These are phyloP conservation scores for Chaetura pelagica DNA, from an alignment of 2,113 vertebrate genomes.

Conservation along the genomic window DNA sequence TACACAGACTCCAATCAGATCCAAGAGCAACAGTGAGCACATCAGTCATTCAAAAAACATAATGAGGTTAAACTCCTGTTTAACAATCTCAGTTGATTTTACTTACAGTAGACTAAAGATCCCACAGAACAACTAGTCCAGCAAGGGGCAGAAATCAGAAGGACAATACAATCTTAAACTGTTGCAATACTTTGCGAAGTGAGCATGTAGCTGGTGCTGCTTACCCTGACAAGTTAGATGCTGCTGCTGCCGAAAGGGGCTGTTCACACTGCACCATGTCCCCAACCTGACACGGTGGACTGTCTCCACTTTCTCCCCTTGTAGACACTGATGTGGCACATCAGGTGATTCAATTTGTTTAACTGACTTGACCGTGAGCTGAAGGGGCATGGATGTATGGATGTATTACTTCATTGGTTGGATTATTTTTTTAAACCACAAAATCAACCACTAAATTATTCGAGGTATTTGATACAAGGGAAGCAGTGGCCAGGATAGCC, in stretches of 20 bases:
- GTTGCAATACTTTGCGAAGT: neutral
- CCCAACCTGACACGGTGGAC: neutral
- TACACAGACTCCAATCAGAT: neutral
- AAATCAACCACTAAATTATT: neutral
- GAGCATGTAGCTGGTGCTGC: rapidly evolving
- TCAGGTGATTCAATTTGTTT: neutral
- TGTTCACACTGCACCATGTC: neutral
- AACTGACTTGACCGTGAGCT: neutral
- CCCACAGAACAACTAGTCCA: neutral
- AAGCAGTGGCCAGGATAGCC: neutral
- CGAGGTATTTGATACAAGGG: neutral
- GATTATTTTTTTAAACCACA: neutral
- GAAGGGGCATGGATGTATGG: no score
- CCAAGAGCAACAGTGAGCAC: neutral
- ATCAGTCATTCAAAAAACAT: neutral
- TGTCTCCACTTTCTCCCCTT: neutral
- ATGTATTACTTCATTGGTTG: neutral
- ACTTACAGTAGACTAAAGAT: neutral
- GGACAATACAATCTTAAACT: neutral
- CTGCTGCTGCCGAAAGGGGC: neutral
- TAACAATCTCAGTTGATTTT: neutral
- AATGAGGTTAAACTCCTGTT: neutral
- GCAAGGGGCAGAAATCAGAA: neutral
- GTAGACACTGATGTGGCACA: neutral
- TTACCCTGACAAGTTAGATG: neutral